Percentiles rank a stretch among this genome's conserved stretches.
Conservation (phyloP, 1,140 invertebrate genomes). For the Augochlora pura region DNA sequence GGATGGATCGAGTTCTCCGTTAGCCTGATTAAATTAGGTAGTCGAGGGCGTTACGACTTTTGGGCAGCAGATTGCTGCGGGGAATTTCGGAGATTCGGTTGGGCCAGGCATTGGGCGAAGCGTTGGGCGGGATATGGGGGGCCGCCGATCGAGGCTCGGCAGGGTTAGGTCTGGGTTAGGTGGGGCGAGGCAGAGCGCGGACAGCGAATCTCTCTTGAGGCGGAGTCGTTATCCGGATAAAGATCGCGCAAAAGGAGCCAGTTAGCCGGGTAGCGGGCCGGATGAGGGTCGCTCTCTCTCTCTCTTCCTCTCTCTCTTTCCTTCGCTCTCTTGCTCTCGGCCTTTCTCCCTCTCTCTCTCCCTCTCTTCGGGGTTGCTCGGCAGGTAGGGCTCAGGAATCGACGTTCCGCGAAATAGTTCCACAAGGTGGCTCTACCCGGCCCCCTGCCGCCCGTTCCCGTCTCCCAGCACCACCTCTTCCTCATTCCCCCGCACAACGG, state of each 20-base stretch:
- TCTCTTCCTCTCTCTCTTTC: background rate
- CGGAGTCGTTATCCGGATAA: background rate
- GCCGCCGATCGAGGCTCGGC: too few species aligned
- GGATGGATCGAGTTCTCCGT: too few species aligned
- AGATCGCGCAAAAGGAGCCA: background rate
- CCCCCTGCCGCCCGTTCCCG: background rate
- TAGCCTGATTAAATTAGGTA: too few species aligned
- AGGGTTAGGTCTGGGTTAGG: too few species aligned
- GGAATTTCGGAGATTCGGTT: too few species aligned
- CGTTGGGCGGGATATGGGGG: too few species aligned
- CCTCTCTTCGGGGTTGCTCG: background rate
- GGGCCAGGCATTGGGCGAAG: too few species aligned
- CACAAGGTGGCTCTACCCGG: slow-evolving; percentile 41
- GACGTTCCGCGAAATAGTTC: slow-evolving; percentile 42
- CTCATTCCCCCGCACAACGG: slow-evolving; percentile 42
- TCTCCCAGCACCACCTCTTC: background rate
- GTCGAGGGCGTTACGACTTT: too few species aligned
- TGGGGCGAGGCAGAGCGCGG: too few species aligned
- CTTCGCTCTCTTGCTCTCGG: too few species aligned
- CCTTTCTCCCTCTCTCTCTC: background rate
- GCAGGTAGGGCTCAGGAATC: slow-evolving; percentile 31
- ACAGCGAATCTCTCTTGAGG: background rate
- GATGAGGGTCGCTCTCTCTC: background rate
- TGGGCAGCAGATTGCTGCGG: too few species aligned
- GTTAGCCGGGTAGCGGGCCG: slow-evolving; percentile 4